Evolutionary conservation across 2,113 vertebrate species (phyloP).

Genomic region (Monopterus albus): DNA sequence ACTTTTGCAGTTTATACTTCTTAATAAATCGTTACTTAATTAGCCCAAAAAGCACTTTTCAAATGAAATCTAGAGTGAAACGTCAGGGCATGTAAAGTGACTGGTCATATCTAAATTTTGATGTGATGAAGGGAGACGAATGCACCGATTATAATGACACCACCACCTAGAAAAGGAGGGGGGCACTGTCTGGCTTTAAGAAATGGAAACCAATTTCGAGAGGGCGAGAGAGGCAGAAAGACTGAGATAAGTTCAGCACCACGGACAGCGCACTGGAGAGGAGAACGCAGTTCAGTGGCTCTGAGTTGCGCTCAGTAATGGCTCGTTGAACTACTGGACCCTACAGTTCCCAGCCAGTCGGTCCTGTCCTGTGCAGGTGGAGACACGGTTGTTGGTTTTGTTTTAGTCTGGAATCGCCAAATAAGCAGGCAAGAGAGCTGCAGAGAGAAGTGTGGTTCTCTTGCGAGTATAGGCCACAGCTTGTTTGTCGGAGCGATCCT

Average conservation of each 20-base stretch:
- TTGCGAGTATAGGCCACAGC: constrained; percentile 31
- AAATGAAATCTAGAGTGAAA: too few species aligned
- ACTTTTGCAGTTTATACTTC: too few species aligned
- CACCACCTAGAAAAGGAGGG: constrained; percentile 59
- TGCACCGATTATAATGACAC: constrained; percentile 28
- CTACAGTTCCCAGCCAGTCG: neutral
- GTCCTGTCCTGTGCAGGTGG: neutral
- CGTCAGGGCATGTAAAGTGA: too few species aligned
- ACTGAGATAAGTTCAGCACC: constrained; percentile 71
- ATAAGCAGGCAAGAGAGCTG: constrained; percentile 23
- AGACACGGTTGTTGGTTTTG: constrained; percentile 14
- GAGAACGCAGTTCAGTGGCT: constrained; percentile 40
- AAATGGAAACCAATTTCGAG: constrained; percentile 39
- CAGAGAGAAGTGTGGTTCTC: constrained; percentile 29
- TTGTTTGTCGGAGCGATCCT: constrained; percentile 59
- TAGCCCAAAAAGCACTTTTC: too few species aligned
- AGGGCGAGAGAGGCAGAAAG: constrained; percentile 14
- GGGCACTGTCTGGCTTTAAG: constrained; percentile 69
- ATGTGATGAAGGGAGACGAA: constrained; percentile 1
- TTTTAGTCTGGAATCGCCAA: constrained; percentile 6
- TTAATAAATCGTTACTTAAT: too few species aligned
- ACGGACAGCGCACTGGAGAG: constrained; percentile 59
- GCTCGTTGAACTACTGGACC: constrained; percentile 29
- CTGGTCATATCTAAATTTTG: neutral
- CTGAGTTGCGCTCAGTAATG: constrained; percentile 37